Base-by-base conservation (phyloP, 2,888 invertebrate species). In the Polydrusus cervinus region DNA sequence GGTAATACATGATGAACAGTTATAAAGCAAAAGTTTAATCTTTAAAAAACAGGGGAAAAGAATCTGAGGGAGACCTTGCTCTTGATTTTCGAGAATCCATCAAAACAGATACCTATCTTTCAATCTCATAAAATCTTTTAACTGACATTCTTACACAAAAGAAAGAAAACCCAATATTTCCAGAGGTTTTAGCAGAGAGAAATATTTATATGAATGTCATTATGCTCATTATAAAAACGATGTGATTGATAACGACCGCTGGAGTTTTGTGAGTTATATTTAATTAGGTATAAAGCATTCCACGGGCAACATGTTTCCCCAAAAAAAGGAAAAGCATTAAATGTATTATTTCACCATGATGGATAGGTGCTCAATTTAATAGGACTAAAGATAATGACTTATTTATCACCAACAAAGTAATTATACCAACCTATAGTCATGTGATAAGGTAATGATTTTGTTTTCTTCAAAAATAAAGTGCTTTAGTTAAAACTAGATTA, bases 371-470 rank as follows among this genome's bases (percentile, higher is more conserved):
- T 60, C 13, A 34, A 60, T 60, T 18, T 18, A 60, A 60, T 38
- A 18, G 40, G 57, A 38, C 57, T 16, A 14, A 18, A 60, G 57
- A 60, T 60, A 60, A 60, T 60, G 55, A 14, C 55, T 34, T 60
- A 40, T 34, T 57, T 14, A 38, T 18, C 38, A 38, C 13, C 38
- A 38, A n/a, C 13, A 10, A 40, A 60, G 7, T 9, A 30, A 60
- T 38, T 60, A 38, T 60, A 13, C 34, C 16, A 38, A 60, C 38
- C 14, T 16, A 38, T 16, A 18, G 38, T 60, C 3, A 25, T 25
- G n/a, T n/a, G 57, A 60, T 60, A 60, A 60, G 18, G 14, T 60
- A 60, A 60, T 60, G 38, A 60, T 38, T 60, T 60, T 60, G 38
- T 40, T 60, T 60, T 38, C 38, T 38, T 60, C n/a, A 60, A 60